Evolutionary conservation across 2,113 vertebrate species (phyloP).

Genomic region (Xyliphius kryptos): DNA sequence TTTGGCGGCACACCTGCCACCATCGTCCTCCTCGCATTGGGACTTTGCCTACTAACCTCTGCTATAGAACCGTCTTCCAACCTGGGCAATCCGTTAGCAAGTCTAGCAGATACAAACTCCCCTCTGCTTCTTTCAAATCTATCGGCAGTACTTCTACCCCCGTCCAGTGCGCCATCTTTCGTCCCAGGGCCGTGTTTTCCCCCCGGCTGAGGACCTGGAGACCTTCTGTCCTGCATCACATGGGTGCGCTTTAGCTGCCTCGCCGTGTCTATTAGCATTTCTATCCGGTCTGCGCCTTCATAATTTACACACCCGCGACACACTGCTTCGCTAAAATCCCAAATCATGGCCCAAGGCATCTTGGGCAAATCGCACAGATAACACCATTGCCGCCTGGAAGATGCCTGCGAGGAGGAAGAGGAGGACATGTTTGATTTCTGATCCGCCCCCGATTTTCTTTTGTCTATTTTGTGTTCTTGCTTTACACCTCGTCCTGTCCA

Average conservation of each 20-base stretch:
- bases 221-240: slow-evolving; percentile 78
- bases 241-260: slow-evolving; percentile 78
- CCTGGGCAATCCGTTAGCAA: slow-evolving; percentile 74
- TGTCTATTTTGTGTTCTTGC: slow-evolving; percentile 1
- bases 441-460: slow-evolving; percentile 39
- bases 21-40: slow-evolving; percentile 70
- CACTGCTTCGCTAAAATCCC: slow-evolving; percentile 87
- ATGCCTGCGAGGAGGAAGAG: slow-evolving; percentile 71
- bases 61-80: slow-evolving; percentile 61
- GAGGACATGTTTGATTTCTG: slow-evolving; percentile 65
- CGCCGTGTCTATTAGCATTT: slow-evolving; percentile 80
- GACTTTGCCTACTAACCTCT: slow-evolving; percentile 73
- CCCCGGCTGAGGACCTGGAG: slow-evolving; percentile 73
- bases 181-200: slow-evolving; percentile 63
- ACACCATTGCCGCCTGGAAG: slow-evolving; percentile 85
- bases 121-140: slow-evolving; percentile 62
- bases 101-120: slow-evolving; percentile 61
- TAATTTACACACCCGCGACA: slow-evolving; percentile 89
- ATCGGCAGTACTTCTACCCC: slow-evolving; percentile 55
- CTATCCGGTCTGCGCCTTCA: slow-evolving; percentile 82
- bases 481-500: not conserved
- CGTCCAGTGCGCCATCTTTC: slow-evolving; percentile 54
- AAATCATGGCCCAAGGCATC: slow-evolving; percentile 89
- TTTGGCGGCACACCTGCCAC: slow-evolving; percentile 70
- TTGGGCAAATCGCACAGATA: slow-evolving; percentile 87